Evolutionary conservation across 2,888 invertebrate genomes (phyloP).

Genomic region (Poecilus cupreus): DNA sequence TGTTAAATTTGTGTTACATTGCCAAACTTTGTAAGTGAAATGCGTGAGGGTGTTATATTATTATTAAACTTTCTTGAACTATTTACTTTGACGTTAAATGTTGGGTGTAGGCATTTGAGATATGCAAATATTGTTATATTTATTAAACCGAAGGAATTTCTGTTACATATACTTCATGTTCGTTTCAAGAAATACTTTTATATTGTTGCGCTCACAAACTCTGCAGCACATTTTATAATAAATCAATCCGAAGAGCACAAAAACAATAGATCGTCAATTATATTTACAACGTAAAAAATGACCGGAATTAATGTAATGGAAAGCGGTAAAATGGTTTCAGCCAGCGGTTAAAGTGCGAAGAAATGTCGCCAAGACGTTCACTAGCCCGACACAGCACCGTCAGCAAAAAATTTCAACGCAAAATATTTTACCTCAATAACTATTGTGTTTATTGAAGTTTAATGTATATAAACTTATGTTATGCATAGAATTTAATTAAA

Average conservation of each 20-base stretch:
- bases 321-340: neutral
- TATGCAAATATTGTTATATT: too few relatives aligned
- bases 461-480: too few relatives aligned
- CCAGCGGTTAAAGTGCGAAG: neutral
- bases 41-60: too few relatives aligned
- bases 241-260: neutral
- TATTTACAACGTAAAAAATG: slow-evolving; percentile 1
- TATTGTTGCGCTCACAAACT: neutral
- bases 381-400: neutral
- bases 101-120: neutral
- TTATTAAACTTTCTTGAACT: too few relatives aligned
- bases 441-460: too few relatives aligned
- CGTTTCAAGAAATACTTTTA: neutral
- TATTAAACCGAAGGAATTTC: too few relatives aligned
- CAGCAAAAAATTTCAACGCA: neutral
- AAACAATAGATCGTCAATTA: slow-evolving; percentile 5
- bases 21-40: too few relatives aligned
- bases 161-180: too few relatives aligned
- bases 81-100: neutral
- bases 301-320: slow-evolving; percentile 16
- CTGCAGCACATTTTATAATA: neutral
- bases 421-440: neutral
- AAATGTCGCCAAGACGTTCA: neutral
- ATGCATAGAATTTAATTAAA: too few relatives aligned
- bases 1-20: too few relatives aligned